Base-by-base conservation (phyloP, 2,113 vertebrate species). In the Psilopogon haemacephalus region DNA sequence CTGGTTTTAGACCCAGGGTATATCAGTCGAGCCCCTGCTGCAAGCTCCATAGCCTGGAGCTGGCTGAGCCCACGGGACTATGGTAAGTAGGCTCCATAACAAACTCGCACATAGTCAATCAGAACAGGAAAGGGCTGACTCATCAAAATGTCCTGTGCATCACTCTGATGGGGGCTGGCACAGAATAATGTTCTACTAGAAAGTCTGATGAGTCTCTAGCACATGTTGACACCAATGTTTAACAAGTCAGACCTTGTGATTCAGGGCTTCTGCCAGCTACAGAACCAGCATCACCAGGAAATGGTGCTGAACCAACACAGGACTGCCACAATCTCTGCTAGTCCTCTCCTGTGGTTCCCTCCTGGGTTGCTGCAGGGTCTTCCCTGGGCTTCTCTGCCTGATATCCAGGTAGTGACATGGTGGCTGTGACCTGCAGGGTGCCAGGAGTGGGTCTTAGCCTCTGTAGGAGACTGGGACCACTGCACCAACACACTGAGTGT, bases 161-260 rank as follows among this genome's bases (percentile, higher is more conserved):
- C 78, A 69, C 50, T 62, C 64, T 59, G 82, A 67, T 50, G 83
- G 55, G 46, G 72, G 56, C 82, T 95, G 88, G 82, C 88, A 80
- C 37, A 44, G 20, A 95, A 65, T 21, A 70, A 59, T 0, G 5
- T 71, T 83, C 91, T 89, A n/a, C 71, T 83, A 95, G 85, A 85
- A 95, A 76, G 68, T 93, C 55, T 95, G 85, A 93, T 0, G 9
- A 88, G 68, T 68, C 79, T 93, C 90, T 62, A 93, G 90, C 68
- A 59, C 17, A 21, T 75, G 3, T 70, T 48, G 79, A 93, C 95
- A 95, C 68, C 75, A 64, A 82, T 16, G 8, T 88, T 95, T 73
- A 89, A 89, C 83, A 64, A 94, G 92, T 64, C 90, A 94, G 86
- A 91, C 79, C 90, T 80, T 95, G 92, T 93, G 93, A 96, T 88